Evolutionary conservation across 2,888 invertebrate species (phyloP), one percentile per base, ranked within the genome.

Genomic region (Sinotaia quadrata): DNA sequence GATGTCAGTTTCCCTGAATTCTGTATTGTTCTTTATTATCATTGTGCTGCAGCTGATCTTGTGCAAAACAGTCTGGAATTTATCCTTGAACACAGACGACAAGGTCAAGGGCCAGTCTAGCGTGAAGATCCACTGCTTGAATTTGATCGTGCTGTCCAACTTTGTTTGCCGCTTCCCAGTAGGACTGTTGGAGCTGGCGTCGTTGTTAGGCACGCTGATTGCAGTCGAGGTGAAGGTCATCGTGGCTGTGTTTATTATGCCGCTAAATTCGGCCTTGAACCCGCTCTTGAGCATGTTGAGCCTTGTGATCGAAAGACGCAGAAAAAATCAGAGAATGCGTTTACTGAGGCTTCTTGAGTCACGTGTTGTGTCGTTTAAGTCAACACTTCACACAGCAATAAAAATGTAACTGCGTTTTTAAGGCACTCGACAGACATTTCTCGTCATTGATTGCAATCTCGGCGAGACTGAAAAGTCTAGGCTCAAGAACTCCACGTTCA

Each of bases 181-280:
- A 12, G 57, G 60, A 5, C 61, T 68, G 8, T 57, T 68, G 62
- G 68, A 57, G 0, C 37, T 68, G 37, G 57, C 62, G 5, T 62
- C 68, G n/a, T 37, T 57, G 8, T 33, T 49, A 15, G 68, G 63
- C 15, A 34, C 29, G 4, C 62, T 57, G 0, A 57, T 62, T 1
- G 49, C 62, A 10, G 68, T 57, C 1, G 68, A 68, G 24, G 62
- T 68, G 62, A 62, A 68, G 34, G 54, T 68, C 8, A 58, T 62
- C 0, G 47, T 61, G 21, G 57, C 68, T 12, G 57, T 90, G n/a
- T 90, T 90, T 75, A 87, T 90, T 0, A 81, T 90, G 29, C 90
- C 90, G 0, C 81, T 90, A 47, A 90, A 90, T 78, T 89, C 90
- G 0, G 90, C 90, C 29, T 84, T 90, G 33, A 90, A 90, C 76